Evolutionary conservation across 2,888 invertebrate genomes (phyloP).

Genomic region (Eupsilia transversa): DNA sequence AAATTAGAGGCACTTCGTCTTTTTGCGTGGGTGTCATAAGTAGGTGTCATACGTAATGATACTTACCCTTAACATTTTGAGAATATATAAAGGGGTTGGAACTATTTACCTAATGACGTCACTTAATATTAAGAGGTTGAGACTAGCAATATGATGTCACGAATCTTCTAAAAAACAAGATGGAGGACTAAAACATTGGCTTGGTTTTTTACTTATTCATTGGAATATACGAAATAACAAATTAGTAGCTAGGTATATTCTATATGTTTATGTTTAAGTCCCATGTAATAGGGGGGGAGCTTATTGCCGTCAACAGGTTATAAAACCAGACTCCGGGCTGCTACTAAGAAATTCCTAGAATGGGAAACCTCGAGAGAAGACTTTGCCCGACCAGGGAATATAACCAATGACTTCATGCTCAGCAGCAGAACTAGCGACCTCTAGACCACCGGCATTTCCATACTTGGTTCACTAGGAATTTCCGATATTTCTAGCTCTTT

Average conservation of each 20-base stretch:
- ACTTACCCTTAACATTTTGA: neutral
- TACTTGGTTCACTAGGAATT: constrained; percentile 4
- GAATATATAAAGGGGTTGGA: neutral
- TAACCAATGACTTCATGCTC: neutral
- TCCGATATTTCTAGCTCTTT: neutral
- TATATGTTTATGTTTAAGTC: neutral
- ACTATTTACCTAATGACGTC: neutral
- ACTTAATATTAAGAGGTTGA: neutral
- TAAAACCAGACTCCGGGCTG: neutral
- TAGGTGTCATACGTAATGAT: no score
- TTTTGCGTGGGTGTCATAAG: constrained; percentile 13
- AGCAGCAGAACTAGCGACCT: no score
- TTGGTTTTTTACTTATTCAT: neutral
- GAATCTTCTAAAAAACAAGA: no score
- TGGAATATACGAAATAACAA: neutral
- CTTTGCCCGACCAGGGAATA: no score
- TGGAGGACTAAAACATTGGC: neutral
- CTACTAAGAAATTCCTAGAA: neutral
- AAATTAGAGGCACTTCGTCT: neutral
- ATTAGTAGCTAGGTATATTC: no score
- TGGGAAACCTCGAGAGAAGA: neutral
- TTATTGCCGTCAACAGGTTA: neutral
- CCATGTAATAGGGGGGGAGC: neutral
- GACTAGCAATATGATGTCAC: neutral
- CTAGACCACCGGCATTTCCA: neutral